Conservation (phyloP, 2,113 vertebrate species). For the Forbesichthys agassizii region DNA sequence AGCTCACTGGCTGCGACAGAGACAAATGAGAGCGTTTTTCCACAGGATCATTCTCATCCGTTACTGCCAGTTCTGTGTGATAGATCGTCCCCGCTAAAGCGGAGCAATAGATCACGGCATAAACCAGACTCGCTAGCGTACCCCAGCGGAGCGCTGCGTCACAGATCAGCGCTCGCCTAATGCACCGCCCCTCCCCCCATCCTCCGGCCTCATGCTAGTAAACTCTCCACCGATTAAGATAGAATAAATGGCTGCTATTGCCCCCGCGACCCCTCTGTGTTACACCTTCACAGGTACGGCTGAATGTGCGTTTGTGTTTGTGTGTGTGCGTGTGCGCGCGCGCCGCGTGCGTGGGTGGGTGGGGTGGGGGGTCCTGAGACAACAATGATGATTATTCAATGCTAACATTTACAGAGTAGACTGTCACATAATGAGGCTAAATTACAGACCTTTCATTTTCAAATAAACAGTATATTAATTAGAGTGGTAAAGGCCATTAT, state of each 20-base stretch:
- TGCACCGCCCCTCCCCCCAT: slow-evolving; percentile 55
- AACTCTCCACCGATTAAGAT: slow-evolving; percentile 48
- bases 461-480: background rate
- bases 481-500: background rate
- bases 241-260: slow-evolving; percentile 62
- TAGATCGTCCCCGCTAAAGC: slow-evolving; percentile 76
- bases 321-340: background rate
- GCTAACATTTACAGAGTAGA: background rate
- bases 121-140: slow-evolving; percentile 78
- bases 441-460: background rate
- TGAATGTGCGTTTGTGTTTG: background rate
- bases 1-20: slow-evolving; percentile 83
- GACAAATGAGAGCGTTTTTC: slow-evolving; percentile 86
- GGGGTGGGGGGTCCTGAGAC: too few species aligned
- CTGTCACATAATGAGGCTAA: background rate
- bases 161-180: slow-evolving; percentile 81
- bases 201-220: slow-evolving; percentile 3
- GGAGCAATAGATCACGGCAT: slow-evolving; percentile 81
- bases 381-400: too few species aligned
- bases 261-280: slow-evolving; percentile 32
- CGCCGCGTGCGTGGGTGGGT: too few species aligned
- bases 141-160: slow-evolving; percentile 71
- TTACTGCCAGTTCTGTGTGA: slow-evolving; percentile 84
- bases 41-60: slow-evolving; percentile 83
- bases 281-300: slow-evolving; percentile 23